These are phyloP conservation scores for Sebastes nivosus DNA, from an alignment of 2,797 vertebrate species.

Conservation along the genomic window DNA sequence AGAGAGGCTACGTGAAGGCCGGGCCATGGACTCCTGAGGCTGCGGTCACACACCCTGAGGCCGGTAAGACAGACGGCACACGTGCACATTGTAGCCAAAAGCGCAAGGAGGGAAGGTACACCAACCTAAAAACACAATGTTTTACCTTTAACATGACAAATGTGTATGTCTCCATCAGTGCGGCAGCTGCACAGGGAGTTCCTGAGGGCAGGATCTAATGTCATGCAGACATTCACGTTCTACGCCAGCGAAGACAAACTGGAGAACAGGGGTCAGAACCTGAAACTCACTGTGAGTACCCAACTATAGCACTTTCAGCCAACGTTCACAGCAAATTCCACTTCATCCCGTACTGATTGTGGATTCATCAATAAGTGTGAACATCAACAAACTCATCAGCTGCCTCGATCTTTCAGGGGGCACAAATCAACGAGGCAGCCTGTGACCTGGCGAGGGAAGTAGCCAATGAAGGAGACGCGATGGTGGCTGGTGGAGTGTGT, in stretches of 20 bases:
- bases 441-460: constrained; percentile 91
- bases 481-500: constrained; percentile 90
- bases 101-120: not conserved
- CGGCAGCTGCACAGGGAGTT: constrained; percentile 96
- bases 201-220: constrained; percentile 90
- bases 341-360: no score
- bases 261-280: constrained; percentile 91
- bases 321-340: not conserved
- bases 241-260: constrained; percentile 97
- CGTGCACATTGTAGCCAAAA: not conserved
- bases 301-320: not conserved
- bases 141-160: constrained; percentile 3
- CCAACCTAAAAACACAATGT: not conserved
- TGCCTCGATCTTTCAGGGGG: constrained; percentile 68
- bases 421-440: constrained; percentile 90
- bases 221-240: constrained; percentile 97
- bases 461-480: constrained; percentile 87
- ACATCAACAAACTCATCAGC: not conserved
- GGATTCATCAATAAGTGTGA: not conserved
- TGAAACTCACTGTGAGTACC: constrained; percentile 72
- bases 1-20: constrained; percentile 90
- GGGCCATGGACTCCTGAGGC: constrained; percentile 92
- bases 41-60: constrained; percentile 86
- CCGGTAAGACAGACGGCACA: constrained; percentile 80
- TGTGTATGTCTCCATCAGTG: constrained; percentile 78